Base-by-base conservation (phyloP, 2,888 invertebrate genomes). In the Trichogramma evanescens region DNA sequence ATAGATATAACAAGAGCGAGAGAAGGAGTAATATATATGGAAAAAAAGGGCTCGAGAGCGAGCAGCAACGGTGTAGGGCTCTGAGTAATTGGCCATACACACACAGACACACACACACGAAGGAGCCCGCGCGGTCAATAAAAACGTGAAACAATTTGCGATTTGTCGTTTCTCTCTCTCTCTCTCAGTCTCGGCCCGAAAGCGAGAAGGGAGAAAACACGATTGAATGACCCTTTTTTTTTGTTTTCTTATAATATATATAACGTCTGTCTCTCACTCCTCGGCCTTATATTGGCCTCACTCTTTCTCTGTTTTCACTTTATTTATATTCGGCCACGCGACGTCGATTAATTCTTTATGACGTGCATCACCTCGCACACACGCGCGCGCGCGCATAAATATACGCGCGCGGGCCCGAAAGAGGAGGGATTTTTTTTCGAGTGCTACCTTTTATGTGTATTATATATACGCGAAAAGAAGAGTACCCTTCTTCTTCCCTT, bases 371-470 rank as follows among this genome's bases (percentile, higher is more conserved):
- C 26, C 26, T 26, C 40, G 38, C 7, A 38, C 50, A n/a, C 50
- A 26, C 26, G n/a, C 3, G 8, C 26, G n/a, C 3, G 8, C 26
- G 26, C 26, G 26, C 26, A 26, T 26, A 26, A 26, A 26, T 26
- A 26, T 26, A 26, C 26, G 2, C 26, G 26, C 13, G n/a, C 2
- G 13, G 26, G 43, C 44, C 50, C 38, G 13, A 55, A 54, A 50
- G 54, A 61, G 45, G 40, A 10, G 46, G 54, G 58, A 61, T 58
- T 61, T 58, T 51, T 39, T 48, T 57, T 56, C 56, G 49, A 57
- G 54, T 57, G 57, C 54, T 41, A 39, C 39, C 50, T 41, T 41
- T 41, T 48, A 42, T 7, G 42, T 9, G 41, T n/a, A 5, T 52
- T 52, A 52, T n/a, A 52, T n/a, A 1, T 40, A 50, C 52, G 52